Evolutionary conservation across 1,140 invertebrate genomes (phyloP), one percentile per base, ranked within the genome.

Genomic region (Branchinecta lynchi): DNA sequence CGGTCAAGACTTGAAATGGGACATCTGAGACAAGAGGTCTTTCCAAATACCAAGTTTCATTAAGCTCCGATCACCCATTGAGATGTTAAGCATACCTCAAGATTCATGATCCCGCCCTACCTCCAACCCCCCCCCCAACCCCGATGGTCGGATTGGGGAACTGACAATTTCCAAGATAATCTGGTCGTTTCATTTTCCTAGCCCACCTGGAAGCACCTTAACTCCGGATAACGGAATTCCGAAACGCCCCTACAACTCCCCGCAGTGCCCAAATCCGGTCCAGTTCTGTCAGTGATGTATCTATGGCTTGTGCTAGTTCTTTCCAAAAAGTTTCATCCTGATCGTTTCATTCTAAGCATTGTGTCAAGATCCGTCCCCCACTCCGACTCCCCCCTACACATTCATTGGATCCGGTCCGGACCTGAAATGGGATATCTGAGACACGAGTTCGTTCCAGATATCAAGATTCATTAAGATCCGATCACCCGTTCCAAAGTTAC

Each of bases 1-100:
- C n/a, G n/a, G 46, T 51, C 46, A n/a, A n/a, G 46, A 51, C n/a
- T 51, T 51, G n/a, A 51, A 51, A 51, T 51, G n/a, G n/a, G 46
- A 51, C 9, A 9, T 51, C 46, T n/a, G 46, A 51, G 46, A 51
- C 46, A 51, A 9, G 46, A 51, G 46, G 46, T 51, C 46, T n/a
- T 51, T 51, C 46, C n/a, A 51, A 51, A 51, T 51, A 51, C n/a
- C 46, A 9, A 51, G n/a, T 9, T 51, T 51, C 46, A 51, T 51
- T 51, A 51, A 51, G n/a, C 9, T 51, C 46, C n/a, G 46, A 51
- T 51, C 46, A 51, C 46, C 46, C 9, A 51, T n/a, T 51, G 9
- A n/a, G 9, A 51, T 9, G n/a, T 51, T 51, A 51, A 51, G n/a
- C 9, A 51, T 51, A 51, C 46, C 46, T 51, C 9, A 51, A 9